These are phyloP conservation scores for Schizothorax lantsangensis DNA, from an alignment of 2,797 vertebrate species.

Conservation along the genomic window DNA sequence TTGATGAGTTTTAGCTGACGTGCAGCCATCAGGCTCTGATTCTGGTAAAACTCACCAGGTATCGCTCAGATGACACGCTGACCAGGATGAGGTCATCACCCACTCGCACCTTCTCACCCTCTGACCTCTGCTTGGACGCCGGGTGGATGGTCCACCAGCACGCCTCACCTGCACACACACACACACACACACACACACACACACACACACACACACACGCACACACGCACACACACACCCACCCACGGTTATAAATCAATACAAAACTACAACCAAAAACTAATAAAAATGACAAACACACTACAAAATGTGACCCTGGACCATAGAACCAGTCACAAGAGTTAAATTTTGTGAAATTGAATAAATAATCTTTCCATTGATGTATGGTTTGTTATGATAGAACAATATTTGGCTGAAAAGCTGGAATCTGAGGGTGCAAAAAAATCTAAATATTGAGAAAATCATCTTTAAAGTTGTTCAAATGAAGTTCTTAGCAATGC, in stretches of 20 bases:
- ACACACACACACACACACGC: constrained; percentile 51
- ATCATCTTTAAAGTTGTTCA: no score
- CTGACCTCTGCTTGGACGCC: constrained; percentile 94
- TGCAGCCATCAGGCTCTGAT: neutral
- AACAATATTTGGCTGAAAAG: no score
- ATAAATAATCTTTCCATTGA: no score
- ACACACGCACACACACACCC: no score
- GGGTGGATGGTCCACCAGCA: constrained; percentile 99
- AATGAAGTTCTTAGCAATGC: no score
- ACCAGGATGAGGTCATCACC: constrained; percentile 97
- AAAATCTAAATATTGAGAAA: no score
- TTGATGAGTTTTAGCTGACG: neutral
- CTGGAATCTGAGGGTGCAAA: no score
- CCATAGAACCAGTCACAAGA: no score
- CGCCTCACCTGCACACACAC: constrained; percentile 83
- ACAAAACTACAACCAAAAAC: neutral
- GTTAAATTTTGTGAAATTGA: no score
- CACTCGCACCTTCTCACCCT: constrained; percentile 95
- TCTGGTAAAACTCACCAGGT: constrained; percentile 84
- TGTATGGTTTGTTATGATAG: no score
- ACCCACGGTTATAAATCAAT: neutral
- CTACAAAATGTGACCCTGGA: neutral
- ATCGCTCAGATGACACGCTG: constrained; percentile 94
- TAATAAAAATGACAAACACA: neutral
- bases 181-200: constrained; percentile 33